phyloP scores from a whole-genome alignment of 2,888 invertebrate species.

The Patella depressa region DNA sequence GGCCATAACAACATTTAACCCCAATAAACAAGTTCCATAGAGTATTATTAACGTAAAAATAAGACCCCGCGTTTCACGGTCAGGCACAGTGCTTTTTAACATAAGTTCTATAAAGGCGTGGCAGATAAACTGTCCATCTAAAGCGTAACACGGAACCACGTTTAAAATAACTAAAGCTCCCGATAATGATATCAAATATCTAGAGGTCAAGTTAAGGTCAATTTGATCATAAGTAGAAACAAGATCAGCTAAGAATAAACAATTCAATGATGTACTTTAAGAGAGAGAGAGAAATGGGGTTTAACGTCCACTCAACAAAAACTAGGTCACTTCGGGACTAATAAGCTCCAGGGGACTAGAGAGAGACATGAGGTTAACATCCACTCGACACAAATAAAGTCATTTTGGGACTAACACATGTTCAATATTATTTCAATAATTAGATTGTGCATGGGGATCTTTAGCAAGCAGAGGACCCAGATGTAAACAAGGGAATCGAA shows the following conservation, averaged over 20 bases:
- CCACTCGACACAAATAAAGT: too few species aligned
- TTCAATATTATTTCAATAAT: too few species aligned
- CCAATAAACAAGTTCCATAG: conserved; percentile 81
- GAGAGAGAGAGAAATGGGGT: too few species aligned
- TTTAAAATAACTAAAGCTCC: conserved; percentile 91
- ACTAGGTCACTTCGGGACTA: not conserved
- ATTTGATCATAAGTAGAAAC: conserved; percentile 4
- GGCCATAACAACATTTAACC: conserved; percentile 78
- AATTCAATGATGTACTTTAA: not conserved
- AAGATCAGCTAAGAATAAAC: conserved; percentile 43
- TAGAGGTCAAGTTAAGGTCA: conserved; percentile 30
- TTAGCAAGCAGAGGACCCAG: too few species aligned
- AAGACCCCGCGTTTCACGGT: conserved; percentile 73
- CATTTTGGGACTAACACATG: too few species aligned
- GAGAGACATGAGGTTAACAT: too few species aligned
- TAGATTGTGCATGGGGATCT: too few species aligned
- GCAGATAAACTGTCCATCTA: conserved; percentile 93
- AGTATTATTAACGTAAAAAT: conserved; percentile 80
- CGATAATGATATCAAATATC: conserved; percentile 81
- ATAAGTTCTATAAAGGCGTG: conserved; percentile 72
- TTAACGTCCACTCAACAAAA: too few species aligned
- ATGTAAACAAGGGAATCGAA: too few species aligned
- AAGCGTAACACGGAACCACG: conserved; percentile 90
- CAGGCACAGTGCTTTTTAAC: conserved; percentile 58
- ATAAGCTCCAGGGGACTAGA: too few species aligned